Conservation (phyloP, 92 coral and sea anemone species). For the Epizoanthus rinbou region DNA sequence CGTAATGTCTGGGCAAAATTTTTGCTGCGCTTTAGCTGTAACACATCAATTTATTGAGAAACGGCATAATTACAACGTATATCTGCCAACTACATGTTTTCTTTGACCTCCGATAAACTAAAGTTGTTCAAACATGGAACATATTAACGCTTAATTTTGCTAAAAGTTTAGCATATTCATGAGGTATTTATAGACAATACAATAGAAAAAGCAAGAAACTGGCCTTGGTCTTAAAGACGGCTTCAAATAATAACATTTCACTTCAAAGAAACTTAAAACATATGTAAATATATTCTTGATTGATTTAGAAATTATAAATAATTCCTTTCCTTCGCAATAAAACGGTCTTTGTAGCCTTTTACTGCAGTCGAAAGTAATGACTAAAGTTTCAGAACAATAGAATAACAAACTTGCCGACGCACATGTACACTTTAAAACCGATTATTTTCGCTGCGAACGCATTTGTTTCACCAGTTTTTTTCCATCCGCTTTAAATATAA, state of each 20-base stretch:
- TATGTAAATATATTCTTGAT: conserved; percentile 41
- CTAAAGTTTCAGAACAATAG: background rate
- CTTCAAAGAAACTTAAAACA: conserved; percentile 7
- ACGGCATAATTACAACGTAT: conserved; percentile 10
- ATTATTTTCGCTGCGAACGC: background rate
- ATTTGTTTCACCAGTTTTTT: background rate
- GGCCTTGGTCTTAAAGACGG: background rate
- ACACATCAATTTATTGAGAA: background rate
- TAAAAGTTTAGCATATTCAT: conserved; percentile 81
- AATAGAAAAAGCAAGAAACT: background rate
- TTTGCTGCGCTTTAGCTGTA: background rate
- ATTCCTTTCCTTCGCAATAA: background rate
- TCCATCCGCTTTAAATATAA: background rate
- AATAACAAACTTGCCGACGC: background rate
- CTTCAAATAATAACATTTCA: background rate
- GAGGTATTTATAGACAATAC: conserved; percentile 31
- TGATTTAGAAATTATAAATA: background rate
- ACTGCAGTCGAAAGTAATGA: background rate
- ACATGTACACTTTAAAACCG: background rate
- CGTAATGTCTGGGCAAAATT: background rate
- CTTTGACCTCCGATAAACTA: background rate
- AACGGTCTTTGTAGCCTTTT: background rate
- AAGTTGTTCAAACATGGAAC: background rate
- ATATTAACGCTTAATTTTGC: conserved; percentile 76
- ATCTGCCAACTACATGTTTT: conserved; percentile 10